Percentiles rank a stretch among this genome's conserved stretches.
phyloP scores from a whole-genome alignment of 2,113 vertebrate genomes.

The Bufo gargarizans region DNA sequence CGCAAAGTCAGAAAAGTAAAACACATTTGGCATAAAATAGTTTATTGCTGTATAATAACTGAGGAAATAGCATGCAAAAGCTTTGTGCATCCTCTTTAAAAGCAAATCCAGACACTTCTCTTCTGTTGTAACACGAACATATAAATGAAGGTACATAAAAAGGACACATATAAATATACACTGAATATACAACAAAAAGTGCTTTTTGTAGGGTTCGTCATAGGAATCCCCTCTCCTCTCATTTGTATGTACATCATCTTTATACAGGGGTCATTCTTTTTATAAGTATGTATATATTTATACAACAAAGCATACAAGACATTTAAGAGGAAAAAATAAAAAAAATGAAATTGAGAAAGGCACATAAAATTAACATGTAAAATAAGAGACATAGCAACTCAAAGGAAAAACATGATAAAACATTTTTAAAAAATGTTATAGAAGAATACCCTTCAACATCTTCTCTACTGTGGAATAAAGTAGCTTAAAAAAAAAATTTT shows the following conservation, averaged over 20 bases:
- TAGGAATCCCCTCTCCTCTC: background rate
- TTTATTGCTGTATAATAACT: constrained; percentile 56
- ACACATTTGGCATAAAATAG: constrained; percentile 44
- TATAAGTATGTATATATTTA: constrained; percentile 9
- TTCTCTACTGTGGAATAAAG: background rate
- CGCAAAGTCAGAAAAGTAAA: background rate
- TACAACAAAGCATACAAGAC: background rate
- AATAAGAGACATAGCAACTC: background rate
- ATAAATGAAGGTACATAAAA: constrained; percentile 26
- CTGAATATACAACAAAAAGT: constrained; percentile 48
- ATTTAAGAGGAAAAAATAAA: background rate
- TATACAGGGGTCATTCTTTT: constrained; percentile 12
- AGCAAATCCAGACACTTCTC: background rate
- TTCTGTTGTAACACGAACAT: background rate
- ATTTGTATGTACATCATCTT: constrained; percentile 38
- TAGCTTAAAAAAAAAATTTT: too few relatives aligned
- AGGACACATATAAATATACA: constrained; percentile 48
- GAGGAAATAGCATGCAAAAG: constrained; percentile 28
- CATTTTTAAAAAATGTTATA: too few relatives aligned
- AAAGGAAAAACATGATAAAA: background rate
- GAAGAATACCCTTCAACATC: background rate
- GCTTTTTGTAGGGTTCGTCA: constrained; percentile 20
- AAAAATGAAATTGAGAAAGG: too few relatives aligned
- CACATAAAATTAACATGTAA: constrained; percentile 8
- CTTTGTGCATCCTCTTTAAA: constrained; percentile 18